Base-by-base conservation (phyloP, 1,140 invertebrate genomes). In the Leptopilina boulardi region DNA sequence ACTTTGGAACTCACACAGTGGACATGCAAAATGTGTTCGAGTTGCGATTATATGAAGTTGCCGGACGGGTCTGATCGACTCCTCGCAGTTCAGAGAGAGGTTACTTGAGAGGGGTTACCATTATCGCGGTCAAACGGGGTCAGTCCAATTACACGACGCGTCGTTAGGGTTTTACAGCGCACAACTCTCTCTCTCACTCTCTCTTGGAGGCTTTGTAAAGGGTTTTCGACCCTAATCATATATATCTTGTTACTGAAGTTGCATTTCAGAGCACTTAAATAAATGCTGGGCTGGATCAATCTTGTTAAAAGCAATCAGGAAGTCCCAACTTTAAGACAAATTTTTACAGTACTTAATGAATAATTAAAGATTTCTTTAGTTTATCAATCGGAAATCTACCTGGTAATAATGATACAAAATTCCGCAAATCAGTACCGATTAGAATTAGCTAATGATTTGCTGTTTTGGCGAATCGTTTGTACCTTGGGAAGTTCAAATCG, bases 121-220 rank as follows among this genome's bases (percentile, higher is more conserved):
- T 89, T 88, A 88, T 86, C 83, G 85, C 81, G 85, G 88, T 88
- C 85, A 87, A 89, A 87, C 73, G 81, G 85, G 85, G 88, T 88
- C 84, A 85, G 77, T 83, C 82, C 81, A 89, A 89, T 88, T 88
- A 88, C 84, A 86, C 71, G 78, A 79, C 66, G 79, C 80, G 70
- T 82, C 77, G 80, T 84, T 83, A 82, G 76, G 72, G 78, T 83
- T 86, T 85, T 81, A 81, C 74, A 79, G 75, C 11, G 59, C 59
- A 9, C 34, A 30, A 66, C 59, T 66, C 59, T 26, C 59, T 30
- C n/a, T n/a, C n/a, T n/a, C n/a, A n/a, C n/a, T n/a, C n/a, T n/a
- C n/a, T n/a, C n/a, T n/a, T 23, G 19, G 54, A 26, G 21, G 11
- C 54, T 56, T 56, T 23, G 54, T 26, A 30, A 30, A 30, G 59